Base-by-base conservation (phyloP, 2,797 vertebrate species). In the Eutrigla gurnardus region DNA sequence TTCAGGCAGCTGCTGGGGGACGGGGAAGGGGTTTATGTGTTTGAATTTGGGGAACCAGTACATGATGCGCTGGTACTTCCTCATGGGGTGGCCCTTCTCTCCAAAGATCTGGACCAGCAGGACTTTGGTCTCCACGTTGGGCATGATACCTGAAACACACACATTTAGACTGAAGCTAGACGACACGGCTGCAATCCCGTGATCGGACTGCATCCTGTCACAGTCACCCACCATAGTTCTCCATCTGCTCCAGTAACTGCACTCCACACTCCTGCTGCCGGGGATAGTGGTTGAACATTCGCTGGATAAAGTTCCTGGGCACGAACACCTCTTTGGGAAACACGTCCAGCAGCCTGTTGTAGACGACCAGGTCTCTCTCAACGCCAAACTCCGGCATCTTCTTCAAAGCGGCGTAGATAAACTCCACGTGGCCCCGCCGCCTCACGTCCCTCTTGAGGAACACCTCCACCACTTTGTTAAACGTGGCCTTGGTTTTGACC, bases 321-420 rank as follows among this genome's bases (percentile, higher is more conserved):
- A 94, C 93, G 33, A 98, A 98, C 46, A 97, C 93, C 78, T 97
- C 96, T 85, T 98, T 97, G 53, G 96, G 97, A 73, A 98, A 97
- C 52, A 98, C 81, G 0, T 97, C 96, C 54, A 98, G 89, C 65
- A 98, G 91, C 81, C 91, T 93, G 94, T 98, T 97, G 87, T 98
- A 98, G 65, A 96, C 82, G 0, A 76, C 8, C 5, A 97, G 65
- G 85, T 98, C 96, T 8, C 84, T 80, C 90, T 97, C 94, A 17
- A 98, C 95, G 0, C 96, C 95, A 0, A 95, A 98, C 63, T 96
- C 95, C 0, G 89, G 91, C 97, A 98, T 98, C 92, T 96, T 96
- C 78, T 88, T 93, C 76, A 98, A 86, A 3, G 97, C 96, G 0
- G 96, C 93, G 32, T 98, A 97, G 77, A 98, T 96, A 40, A 98